These are phyloP conservation scores for Acanthiza pusilla DNA, from an alignment of 2,797 vertebrate species.

Conservation along the genomic window DNA sequence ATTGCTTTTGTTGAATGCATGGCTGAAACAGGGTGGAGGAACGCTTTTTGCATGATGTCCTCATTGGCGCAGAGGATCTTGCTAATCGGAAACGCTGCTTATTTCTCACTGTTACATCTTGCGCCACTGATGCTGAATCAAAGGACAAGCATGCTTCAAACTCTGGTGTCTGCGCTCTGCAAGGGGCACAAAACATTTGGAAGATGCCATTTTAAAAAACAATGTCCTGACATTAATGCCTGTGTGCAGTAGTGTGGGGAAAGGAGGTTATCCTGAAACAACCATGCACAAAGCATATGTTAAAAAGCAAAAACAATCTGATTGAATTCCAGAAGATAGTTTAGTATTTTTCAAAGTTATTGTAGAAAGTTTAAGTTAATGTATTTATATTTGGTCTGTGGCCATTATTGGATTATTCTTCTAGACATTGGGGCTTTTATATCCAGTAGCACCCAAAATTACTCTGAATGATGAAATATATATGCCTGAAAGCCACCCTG, in stretches of 20 bases:
- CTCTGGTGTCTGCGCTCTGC: slow-evolving; percentile 56
- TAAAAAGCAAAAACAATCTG: neutral
- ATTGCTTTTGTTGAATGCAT: slow-evolving; percentile 73
- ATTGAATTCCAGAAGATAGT: neutral
- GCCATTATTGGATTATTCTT: neutral
- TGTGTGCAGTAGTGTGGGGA: neutral
- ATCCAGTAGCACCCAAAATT: neutral
- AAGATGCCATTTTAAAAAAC: slow-evolving; percentile 41
- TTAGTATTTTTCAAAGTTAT: slow-evolving; percentile 27
- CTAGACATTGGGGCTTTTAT: slow-evolving; percentile 39
- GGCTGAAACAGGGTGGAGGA: slow-evolving; percentile 70
- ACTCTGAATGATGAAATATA: neutral
- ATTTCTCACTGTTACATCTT: slow-evolving; percentile 52
- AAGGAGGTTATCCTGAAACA: neutral
- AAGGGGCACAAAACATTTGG: slow-evolving; percentile 4
- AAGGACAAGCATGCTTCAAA: slow-evolving; percentile 19
- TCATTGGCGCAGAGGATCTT: slow-evolving; percentile 50
- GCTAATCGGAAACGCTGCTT: slow-evolving; percentile 68
- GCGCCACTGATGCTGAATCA: slow-evolving; percentile 37
- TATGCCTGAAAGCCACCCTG: neutral
- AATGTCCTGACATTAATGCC: neutral
- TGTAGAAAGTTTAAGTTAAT: neutral
- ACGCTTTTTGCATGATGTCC: slow-evolving; percentile 72
- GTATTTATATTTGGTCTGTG: neutral
- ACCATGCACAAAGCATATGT: neutral